Base-by-base conservation (phyloP, 2,797 vertebrate genomes). In the Euphonia xanthogaster region DNA sequence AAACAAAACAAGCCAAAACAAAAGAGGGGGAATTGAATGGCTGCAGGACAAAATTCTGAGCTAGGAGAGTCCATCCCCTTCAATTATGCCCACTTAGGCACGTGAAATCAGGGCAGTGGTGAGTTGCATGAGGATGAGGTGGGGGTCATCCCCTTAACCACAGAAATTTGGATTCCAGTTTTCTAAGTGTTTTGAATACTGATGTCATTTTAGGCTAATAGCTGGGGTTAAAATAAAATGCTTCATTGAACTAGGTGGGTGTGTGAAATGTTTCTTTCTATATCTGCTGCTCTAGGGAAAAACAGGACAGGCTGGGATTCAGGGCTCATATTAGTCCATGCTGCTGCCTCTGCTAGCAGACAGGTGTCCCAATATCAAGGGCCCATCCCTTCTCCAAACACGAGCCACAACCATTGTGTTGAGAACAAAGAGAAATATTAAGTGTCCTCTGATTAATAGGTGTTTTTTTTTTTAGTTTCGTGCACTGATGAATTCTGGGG, bases 1-100 rank as follows among this genome's bases (percentile, higher is more conserved):
- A 93, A 95, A 88, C 53, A 96, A 73, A 95, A 42, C 79, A 87
- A 82, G 79, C 6, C 72, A 61, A 93, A 93, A n/a, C 76, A 70
- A 68, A 91, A 90, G 68, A n/a, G 31, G 62, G 47, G 54, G 7
- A 24, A 84, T 2, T 91, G 87, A 96, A 94, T 90, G 66, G 72
- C 81, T 2, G 1, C 62, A 55, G 68, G 51, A 95, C 44, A 78
- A 91, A 86, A 51, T 55, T 22, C 28, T 37, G 87, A 79, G 72
- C 47, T 42, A 86, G 42, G 31, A 74, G 33, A 89, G 72, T 73
- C 72, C 42, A 47, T 88, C 92, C 65, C 57, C 31, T 78, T 88
- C 73, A 75, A 3, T 72, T 77, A 57, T 35, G 58, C 31, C 31
- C 68, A 44, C 50, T 70, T 57, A 86, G 54, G 30, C 44, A 74